Conservation (phyloP, 2,113 vertebrate species). For the Menidia beryllina region DNA sequence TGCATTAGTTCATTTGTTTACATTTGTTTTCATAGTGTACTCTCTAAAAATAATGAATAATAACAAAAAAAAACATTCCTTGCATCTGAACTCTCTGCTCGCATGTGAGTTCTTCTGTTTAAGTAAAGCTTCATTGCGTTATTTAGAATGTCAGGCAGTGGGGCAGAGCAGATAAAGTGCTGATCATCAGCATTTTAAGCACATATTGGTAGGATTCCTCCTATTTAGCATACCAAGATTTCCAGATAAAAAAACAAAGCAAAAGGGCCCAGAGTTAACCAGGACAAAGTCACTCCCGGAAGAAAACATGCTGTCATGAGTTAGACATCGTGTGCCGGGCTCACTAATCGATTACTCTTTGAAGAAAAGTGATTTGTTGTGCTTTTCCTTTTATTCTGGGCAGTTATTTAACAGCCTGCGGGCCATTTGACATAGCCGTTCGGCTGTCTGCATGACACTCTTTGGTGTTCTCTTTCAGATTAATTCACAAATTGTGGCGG, state of each 20-base stretch:
- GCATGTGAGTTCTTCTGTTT: not conserved
- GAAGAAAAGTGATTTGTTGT: constrained; percentile 9
- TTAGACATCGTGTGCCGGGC: constrained; percentile 1
- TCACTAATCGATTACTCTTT: constrained; percentile 20
- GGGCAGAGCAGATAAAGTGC: too few relatives aligned
- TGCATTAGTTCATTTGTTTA: constrained; percentile 27
- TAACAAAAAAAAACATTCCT: constrained; percentile 5
- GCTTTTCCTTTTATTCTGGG: not conserved
- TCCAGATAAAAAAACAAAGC: too few relatives aligned
- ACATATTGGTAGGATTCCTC: too few relatives aligned
- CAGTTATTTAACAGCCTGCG: not conserved
- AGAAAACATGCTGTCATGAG: not conserved
- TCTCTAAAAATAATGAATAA: too few relatives aligned
- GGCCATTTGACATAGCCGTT: not conserved
- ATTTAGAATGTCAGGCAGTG: not conserved
- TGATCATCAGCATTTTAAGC: too few relatives aligned
- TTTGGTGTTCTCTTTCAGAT: constrained; percentile 29
- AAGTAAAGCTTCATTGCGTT: constrained; percentile 15
- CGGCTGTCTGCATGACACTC: not conserved
- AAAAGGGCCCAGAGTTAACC: not conserved
- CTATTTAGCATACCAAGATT: too few relatives aligned
- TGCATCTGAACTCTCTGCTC: constrained; percentile 12
- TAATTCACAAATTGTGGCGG: constrained; percentile 40
- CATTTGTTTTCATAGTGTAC: constrained; percentile 26
- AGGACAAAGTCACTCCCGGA: not conserved